Evolutionary conservation across 2,113 vertebrate species (phyloP).

Genomic region (Oophaga pumilio): DNA sequence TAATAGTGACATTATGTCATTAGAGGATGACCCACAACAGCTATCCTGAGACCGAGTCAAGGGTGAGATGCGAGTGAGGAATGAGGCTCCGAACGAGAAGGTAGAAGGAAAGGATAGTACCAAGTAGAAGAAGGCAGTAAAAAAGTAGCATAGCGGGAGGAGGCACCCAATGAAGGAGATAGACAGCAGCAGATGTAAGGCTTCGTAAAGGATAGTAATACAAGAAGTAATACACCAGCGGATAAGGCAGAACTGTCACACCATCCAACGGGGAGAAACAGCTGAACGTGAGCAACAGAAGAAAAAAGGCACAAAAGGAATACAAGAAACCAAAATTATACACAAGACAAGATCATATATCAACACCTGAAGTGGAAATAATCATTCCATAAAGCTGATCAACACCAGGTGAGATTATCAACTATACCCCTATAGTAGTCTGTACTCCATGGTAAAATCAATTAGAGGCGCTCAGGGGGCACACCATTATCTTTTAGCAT

Average conservation of each 20-base stretch:
- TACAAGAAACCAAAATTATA: neutral
- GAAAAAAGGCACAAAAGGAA: neutral
- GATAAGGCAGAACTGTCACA: neutral
- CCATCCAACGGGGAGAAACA: neutral
- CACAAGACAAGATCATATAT: neutral
- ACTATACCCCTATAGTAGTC: neutral
- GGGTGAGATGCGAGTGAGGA: slow-evolving; percentile 28
- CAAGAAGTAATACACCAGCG: neutral
- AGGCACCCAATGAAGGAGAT: neutral
- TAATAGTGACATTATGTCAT: slow-evolving; percentile 49
- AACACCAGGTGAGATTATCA: slow-evolving; percentile 1
- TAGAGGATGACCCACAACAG: slow-evolving; percentile 16
- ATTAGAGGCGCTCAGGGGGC: neutral
- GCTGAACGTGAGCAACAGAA: neutral
- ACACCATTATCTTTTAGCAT: too few relatives aligned
- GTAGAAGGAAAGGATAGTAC: neutral
- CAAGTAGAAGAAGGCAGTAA: neutral
- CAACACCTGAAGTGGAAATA: neutral
- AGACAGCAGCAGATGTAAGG: slow-evolving; percentile 24
- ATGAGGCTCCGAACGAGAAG: slow-evolving; percentile 17
- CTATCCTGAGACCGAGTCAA: slow-evolving; percentile 25
- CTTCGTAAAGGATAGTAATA: neutral
- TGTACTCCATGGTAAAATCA: neutral
- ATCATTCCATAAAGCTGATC: neutral
- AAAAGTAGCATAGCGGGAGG: neutral